Base-by-base conservation (phyloP, 1,140 invertebrate genomes). In the Lasaia peninsularis region DNA sequence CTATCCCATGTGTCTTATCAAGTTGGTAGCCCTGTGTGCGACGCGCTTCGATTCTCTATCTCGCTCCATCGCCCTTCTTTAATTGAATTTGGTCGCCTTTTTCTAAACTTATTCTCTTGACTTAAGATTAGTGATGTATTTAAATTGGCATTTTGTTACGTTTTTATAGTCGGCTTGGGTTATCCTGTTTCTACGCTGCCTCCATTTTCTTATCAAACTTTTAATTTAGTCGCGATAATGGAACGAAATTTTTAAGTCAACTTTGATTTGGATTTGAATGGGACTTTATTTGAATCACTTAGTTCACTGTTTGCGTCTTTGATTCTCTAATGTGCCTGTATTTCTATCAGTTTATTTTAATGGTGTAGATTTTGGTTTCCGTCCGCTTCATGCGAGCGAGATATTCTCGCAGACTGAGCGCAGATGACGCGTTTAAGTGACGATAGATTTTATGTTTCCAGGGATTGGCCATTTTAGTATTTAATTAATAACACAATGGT, bases 111-210 rank as follows among this genome's bases (percentile, higher is more conserved):
- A 80, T 81, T 81, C 79, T 76, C 80, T 85, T 85, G 75, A 86
- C 75, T 85, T 77, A 78, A 87, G 81, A 85, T 85, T 85, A 87
- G 74, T 86, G 73, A 82, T 76, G 74, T 83, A 82, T 86, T 82
- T 82, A 84, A 84, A 83, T 84, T 77, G 76, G 70, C 70, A 66
- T 86, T 86, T 76, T 81, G 78, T 87, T 70, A 74, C 75, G 74
- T 78, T 82, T 78, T 78, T 75, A 73, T 65, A 78, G 73, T 73
- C 67, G 63, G 58, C 58, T 55, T 40, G 66, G 62, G 52, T 44
- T 31, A 62, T 62, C 35, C 35, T 40, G 35, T 40, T 40, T 40
- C 35, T 37, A 40, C 35, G 16, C 16, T 40, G 14, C 35, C 35
- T 64, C 57, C 58, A 62, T 59, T 73, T 67, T 62, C 70, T 79